These are phyloP conservation scores for Psittacula cyanocephala DNA, from an alignment of 2,113 vertebrate species.

Conservation along the genomic window DNA sequence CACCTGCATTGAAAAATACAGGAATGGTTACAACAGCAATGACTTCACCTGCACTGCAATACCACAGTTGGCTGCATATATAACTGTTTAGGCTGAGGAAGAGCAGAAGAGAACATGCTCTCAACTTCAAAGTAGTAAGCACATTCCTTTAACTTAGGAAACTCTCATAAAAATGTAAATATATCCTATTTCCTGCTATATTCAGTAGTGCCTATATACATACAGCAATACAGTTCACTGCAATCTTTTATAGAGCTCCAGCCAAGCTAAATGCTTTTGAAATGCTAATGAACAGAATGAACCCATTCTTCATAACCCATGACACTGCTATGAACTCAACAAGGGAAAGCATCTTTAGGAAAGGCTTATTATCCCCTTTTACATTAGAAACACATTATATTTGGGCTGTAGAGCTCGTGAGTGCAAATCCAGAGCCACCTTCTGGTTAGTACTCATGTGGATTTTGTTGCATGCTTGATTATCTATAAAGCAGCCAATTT, in stretches of 20 bases:
- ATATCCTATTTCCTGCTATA: constrained; percentile 15
- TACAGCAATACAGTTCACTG: not conserved
- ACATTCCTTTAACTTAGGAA: constrained; percentile 4
- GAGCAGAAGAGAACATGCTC: not conserved
- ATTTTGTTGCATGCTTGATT: not conserved
- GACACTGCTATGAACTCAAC: not conserved
- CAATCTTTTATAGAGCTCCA: not conserved
- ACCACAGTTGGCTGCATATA: not conserved
- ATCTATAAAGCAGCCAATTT: not conserved
- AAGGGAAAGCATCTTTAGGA: not conserved
- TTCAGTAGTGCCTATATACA: not conserved
- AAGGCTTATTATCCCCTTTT: not conserved
- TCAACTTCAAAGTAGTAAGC: constrained; percentile 15
- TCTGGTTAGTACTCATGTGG: not conserved
- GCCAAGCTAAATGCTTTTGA: constrained; percentile 42
- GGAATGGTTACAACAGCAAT: not conserved
- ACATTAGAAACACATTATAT: not conserved
- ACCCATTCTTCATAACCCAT: not conserved
- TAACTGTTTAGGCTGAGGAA: not conserved
- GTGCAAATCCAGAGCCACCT: not conserved
- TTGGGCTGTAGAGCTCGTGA: not conserved
- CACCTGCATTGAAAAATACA: not conserved
- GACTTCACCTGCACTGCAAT: not conserved
- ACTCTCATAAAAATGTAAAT: constrained; percentile 33
- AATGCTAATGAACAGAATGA: not conserved